Evolutionary conservation across 1,140 invertebrate genomes (phyloP).

Genomic region (Araneus ventricosus): DNA sequence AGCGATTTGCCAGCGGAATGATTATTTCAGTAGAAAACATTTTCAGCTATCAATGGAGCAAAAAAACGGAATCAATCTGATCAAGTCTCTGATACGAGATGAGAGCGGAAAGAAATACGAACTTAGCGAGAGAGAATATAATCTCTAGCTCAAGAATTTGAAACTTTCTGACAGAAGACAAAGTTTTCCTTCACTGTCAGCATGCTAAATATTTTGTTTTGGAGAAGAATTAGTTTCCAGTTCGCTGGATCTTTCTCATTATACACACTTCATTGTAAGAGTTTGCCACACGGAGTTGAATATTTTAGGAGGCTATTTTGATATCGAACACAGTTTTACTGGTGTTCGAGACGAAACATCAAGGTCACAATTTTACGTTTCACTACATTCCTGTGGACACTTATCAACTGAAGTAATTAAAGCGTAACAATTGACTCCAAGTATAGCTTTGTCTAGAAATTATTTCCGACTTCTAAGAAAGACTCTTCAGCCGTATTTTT

Average conservation of each 20-base stretch:
- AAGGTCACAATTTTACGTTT: not conserved
- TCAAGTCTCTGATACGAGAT: slow-evolving; percentile 55
- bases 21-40: slow-evolving; percentile 65
- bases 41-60: slow-evolving; percentile 49
- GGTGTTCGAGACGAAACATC: not conserved
- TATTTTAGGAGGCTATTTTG: not conserved
- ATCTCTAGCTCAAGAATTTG: slow-evolving; percentile 56
- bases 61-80: slow-evolving; percentile 61
- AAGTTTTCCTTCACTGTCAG: slow-evolving; percentile 44
- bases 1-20: slow-evolving; percentile 43
- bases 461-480: too few species aligned
- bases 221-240: slow-evolving; percentile 45
- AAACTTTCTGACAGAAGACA: slow-evolving; percentile 62
- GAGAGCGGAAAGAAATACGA: slow-evolving; percentile 37
- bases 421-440: too few species aligned
- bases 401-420: too few species aligned
- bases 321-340: not conserved
- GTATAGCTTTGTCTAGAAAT: too few species aligned
- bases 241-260: slow-evolving; percentile 25
- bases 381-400: too few species aligned
- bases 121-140: slow-evolving; percentile 45
- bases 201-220: slow-evolving; percentile 48
- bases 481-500: too few species aligned
- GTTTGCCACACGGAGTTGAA: not conserved
- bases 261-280: slow-evolving; percentile 9